Evolutionary conservation across 2,797 vertebrate species (phyloP).

Genomic region (Tiaroga cobitis): DNA sequence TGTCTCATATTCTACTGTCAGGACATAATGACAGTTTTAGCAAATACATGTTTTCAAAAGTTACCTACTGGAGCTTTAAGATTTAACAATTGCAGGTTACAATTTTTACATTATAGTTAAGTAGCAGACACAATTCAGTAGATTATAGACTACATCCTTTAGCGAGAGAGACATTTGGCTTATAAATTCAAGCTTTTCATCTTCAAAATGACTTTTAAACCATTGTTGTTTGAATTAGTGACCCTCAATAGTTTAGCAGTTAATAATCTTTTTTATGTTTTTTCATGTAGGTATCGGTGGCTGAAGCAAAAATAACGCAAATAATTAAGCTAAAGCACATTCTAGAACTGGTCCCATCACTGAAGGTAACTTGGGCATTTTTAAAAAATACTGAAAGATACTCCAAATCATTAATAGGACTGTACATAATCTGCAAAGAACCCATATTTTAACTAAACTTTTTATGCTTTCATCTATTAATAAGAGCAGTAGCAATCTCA

Average conservation of each 20-base stretch:
- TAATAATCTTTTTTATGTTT: constrained; percentile 1
- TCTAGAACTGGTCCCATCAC: constrained; percentile 87
- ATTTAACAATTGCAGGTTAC: neutral
- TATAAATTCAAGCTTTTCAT: neutral
- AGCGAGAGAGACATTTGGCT: neutral
- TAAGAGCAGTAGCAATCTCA: neutral
- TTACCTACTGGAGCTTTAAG: too few species aligned
- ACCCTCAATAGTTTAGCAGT: neutral
- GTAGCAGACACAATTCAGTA: neutral
- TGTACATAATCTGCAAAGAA: neutral
- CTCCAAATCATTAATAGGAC: neutral
- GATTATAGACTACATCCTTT: neutral
- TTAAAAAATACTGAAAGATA: neutral
- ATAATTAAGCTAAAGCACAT: constrained; percentile 96
- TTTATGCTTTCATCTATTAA: neutral
- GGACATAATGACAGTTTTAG: too few species aligned
- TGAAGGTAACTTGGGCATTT: constrained; percentile 79
- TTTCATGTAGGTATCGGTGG: constrained; percentile 83
- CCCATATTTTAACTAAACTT: neutral
- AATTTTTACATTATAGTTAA: neutral
- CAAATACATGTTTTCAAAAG: too few species aligned
- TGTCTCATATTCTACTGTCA: too few species aligned
- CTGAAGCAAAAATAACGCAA: constrained; percentile 96
- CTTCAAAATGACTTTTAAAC: neutral
- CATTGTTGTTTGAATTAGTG: neutral